Evolutionary conservation across 2,888 invertebrate species (phyloP), one percentile per base, ranked within the genome.

Genomic region (Eretmocerus hayati): DNA sequence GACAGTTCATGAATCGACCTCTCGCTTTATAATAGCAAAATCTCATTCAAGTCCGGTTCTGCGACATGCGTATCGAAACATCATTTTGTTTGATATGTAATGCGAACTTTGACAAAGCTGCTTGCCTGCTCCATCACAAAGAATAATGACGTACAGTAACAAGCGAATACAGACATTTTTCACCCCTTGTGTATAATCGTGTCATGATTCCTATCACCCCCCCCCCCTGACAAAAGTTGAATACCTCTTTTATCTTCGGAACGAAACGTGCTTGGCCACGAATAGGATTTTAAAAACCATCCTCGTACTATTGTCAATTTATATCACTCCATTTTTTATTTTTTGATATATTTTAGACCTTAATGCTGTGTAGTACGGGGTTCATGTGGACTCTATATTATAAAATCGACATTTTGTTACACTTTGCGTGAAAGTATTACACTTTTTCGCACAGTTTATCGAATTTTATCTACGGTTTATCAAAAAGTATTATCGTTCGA

Each of bases 221-320:
- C 36, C 11, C n/a, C n/a, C 6, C 26, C 8, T 20, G 41, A 49
- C 48, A 46, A 52, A 52, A 49, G 44, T 52, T 52, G 40, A 42
- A 42, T 31, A 45, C 13, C 42, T 43, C 38, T 48, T 52, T 21
- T 9, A 18, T 42, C 26, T n/a, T n/a, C n/a, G n/a, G n/a, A n/a
- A n/a, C n/a, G n/a, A n/a, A n/a, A n/a, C n/a, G n/a, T n/a, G n/a
- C n/a, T n/a, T n/a, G n/a, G n/a, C n/a, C n/a, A n/a, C n/a, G n/a
- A n/a, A n/a, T n/a, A n/a, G n/a, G n/a, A n/a, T n/a, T n/a, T n/a
- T n/a, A n/a, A n/a, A n/a, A n/a, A n/a, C n/a, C n/a, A n/a, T n/a
- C n/a, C n/a, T n/a, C n/a, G n/a, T n/a, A n/a, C n/a, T n/a, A n/a
- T n/a, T n/a, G n/a, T n/a, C n/a, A n/a, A n/a, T n/a, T n/a, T n/a